Conservation (phyloP, 1,140 invertebrate genomes). For the Brachionus paranguensis region DNA sequence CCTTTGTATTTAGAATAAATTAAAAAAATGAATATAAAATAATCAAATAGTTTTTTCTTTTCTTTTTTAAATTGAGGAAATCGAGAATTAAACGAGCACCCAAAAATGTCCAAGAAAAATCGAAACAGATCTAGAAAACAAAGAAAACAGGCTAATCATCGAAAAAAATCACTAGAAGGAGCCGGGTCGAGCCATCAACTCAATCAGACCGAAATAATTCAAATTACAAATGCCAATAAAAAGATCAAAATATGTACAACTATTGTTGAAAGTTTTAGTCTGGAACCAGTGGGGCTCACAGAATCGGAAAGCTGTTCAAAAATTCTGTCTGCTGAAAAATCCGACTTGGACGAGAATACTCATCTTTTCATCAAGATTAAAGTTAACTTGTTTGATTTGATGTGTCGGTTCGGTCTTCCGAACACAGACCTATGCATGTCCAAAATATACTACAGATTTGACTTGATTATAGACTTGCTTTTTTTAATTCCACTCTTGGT, state of each 20-base stretch:
- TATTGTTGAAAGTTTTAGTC: neutral
- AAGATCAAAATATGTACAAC: neutral
- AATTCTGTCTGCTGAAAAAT: neutral
- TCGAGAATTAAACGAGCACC: neutral
- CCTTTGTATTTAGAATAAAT: neutral
- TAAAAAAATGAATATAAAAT: neutral
- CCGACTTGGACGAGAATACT: neutral
- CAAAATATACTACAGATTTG: neutral
- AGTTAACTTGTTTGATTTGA: neutral
- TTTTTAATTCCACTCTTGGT: neutral
- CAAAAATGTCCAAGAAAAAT: slow-evolving; percentile 15
- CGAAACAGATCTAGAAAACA: slow-evolving; percentile 17
- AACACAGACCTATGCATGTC: neutral
- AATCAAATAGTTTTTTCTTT: neutral
- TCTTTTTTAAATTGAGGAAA: neutral
- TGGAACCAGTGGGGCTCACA: neutral
- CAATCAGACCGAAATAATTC: neutral
- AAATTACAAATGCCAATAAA: neutral
- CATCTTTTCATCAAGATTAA: neutral
- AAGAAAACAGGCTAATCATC: neutral
- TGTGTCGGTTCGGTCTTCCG: neutral
- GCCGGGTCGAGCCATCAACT: neutral
- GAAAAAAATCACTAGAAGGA: neutral
- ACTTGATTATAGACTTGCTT: neutral
- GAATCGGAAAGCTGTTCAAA: neutral